Conservation (phyloP, 2,797 vertebrate genomes). For the Trachurus trachurus region DNA sequence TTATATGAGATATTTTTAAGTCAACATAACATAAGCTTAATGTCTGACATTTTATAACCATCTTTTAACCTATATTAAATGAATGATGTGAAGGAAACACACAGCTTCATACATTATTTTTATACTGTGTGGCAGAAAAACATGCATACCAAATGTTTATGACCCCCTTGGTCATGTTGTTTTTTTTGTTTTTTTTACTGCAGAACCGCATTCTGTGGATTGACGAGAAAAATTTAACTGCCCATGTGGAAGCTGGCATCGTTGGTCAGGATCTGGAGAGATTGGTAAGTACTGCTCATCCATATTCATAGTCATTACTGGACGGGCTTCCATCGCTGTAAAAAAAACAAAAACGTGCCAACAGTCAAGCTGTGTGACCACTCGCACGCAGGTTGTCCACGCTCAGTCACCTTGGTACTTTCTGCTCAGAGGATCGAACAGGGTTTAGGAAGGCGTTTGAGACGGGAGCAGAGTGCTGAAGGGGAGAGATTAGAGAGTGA, state of each 20-base stretch:
- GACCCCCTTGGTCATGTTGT: constrained; percentile 11
- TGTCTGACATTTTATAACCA: constrained; percentile 23
- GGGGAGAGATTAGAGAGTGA: constrained; percentile 85
- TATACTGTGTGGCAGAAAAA: constrained; percentile 22
- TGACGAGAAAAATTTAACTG: constrained; percentile 97
- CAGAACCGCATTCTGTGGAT: constrained; percentile 98
- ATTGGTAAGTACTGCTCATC: constrained; percentile 85
- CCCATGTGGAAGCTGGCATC: constrained; percentile 95
- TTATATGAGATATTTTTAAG: constrained; percentile 24
- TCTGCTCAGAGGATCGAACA: constrained; percentile 51
- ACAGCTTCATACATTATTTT: not conserved
- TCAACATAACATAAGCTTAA: constrained; percentile 44
- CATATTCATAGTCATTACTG: constrained; percentile 34
- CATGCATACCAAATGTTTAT: constrained; percentile 28
- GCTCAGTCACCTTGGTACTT: constrained; percentile 67
- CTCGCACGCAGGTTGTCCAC: constrained; percentile 38
- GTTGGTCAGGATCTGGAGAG: constrained; percentile 97
- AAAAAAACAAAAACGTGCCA: constrained; percentile 12
- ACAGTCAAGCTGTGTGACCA: constrained; percentile 26
- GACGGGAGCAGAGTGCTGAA: constrained; percentile 70
- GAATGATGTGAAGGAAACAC: not conserved
- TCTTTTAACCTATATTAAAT: constrained; percentile 15
- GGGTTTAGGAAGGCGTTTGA: constrained; percentile 57
- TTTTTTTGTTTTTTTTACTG: constrained; percentile 41
- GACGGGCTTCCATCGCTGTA: constrained; percentile 27